phyloP scores from a whole-genome alignment of 2,113 vertebrate species.

The Cygnus atratus region DNA sequence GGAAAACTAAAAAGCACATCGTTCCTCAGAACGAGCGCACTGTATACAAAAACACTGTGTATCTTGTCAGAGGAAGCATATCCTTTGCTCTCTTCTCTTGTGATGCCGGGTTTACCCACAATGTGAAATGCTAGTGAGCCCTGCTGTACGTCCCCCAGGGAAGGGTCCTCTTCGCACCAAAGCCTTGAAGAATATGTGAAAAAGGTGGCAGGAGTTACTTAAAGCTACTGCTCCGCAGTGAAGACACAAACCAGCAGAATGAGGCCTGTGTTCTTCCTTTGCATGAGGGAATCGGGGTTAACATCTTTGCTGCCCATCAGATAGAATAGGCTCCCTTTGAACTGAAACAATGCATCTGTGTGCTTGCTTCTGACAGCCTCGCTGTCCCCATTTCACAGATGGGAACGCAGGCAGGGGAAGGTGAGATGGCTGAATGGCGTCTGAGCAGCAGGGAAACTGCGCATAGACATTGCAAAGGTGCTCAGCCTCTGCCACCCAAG shows the following conservation, averaged over 20 bases:
- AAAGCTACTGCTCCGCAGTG: not conserved
- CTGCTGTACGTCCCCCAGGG: fast-evolving
- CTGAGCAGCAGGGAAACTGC: not conserved
- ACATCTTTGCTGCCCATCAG: not conserved
- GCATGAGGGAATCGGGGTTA: not conserved
- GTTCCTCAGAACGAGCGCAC: not conserved
- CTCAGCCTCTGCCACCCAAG: not conserved
- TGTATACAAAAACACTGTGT: not conserved
- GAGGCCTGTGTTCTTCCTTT: not conserved
- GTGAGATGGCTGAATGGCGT: not conserved
- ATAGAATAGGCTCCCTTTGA: not conserved
- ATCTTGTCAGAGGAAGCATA: not conserved
- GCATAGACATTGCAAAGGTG: not conserved
- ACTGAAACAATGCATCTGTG: not conserved
- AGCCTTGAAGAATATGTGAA: not conserved
- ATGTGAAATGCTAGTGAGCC: not conserved
- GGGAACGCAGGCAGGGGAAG: not conserved
- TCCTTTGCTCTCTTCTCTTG: not conserved
- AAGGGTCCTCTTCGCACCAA: not conserved
- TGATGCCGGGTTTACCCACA: not conserved
- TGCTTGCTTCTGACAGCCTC: not conserved
- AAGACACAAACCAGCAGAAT: not conserved
- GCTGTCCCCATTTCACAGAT: not conserved
- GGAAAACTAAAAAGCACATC: not conserved
- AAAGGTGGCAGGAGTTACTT: not conserved